phyloP scores from a whole-genome alignment of 2,113 vertebrate species.

The Oryzias woworae region DNA sequence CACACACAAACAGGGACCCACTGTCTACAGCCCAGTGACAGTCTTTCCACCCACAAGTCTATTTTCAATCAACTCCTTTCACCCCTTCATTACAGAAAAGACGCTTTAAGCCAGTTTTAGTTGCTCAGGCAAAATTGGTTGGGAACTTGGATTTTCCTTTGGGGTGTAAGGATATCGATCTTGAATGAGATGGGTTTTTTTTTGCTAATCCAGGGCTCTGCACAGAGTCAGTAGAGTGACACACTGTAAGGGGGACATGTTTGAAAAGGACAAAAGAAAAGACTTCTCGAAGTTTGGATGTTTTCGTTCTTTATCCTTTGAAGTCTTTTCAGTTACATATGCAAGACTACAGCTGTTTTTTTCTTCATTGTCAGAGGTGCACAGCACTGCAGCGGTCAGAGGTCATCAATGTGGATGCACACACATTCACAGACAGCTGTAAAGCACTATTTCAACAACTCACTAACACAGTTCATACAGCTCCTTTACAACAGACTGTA shows the following conservation, averaged over 20 bases:
- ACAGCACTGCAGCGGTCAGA: too few relatives aligned
- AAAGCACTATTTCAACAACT: too few relatives aligned
- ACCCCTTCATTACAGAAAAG: conserved; percentile 24
- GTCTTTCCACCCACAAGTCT: conserved; percentile 6
- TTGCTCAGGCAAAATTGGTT: conserved; percentile 18
- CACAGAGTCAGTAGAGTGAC: neutral
- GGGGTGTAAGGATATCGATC: conserved; percentile 33
- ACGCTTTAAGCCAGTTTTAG: conserved; percentile 21
- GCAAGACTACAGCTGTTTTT: too few relatives aligned
- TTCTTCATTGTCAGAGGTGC: too few relatives aligned
- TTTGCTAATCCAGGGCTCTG: conserved; percentile 27
- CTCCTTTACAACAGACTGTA: too few relatives aligned
- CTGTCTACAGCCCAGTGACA: conserved; percentile 6
- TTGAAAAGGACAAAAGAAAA: neutral
- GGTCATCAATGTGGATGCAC: too few relatives aligned
- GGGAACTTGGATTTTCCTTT: conserved; percentile 28
- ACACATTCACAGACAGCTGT: too few relatives aligned
- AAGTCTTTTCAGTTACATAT: too few relatives aligned
- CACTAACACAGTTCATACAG: too few relatives aligned
- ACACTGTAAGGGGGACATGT: conserved; percentile 1
- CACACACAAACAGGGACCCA: neutral
- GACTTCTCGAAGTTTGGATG: neutral
- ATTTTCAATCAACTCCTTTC: conserved; percentile 41
- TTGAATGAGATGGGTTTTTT: conserved; percentile 20
- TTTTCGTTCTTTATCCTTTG: too few relatives aligned